Evolutionary conservation across 2,797 vertebrate species (phyloP), one percentile per base, ranked within the genome.

Genomic region (Phalanger gymnotis): DNA sequence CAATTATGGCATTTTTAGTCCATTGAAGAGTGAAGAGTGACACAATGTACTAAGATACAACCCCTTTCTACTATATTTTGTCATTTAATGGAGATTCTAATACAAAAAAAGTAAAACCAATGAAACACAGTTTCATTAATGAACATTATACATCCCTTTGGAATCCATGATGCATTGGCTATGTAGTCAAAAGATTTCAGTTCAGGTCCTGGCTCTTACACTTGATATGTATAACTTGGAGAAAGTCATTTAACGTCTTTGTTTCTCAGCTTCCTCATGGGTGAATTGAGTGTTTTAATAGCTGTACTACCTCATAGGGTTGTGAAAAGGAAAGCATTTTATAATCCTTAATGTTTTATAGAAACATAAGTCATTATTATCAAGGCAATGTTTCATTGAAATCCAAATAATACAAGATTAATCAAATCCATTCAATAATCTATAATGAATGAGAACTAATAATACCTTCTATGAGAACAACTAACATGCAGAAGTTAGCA

Each of bases 21-120:
- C 28, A 90, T 30, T 5, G 0, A 97, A 98, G 96, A 96, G n/a
- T 5, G 0, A 97, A 98, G 96, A 96, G n/a, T 90, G 87, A 95
- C 31, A 55, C 0, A 91, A 4, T 58, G 5, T 54, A 95, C 4
- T 40, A 2, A 94, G 90, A 57, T 52, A 90, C 14, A 61, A 81
- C 25, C 95, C 56, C 51, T 90, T 94, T 12, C 34, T 30, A 34
- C 34, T 56, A 9, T 54, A 56, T 47, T 54, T 3, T 54, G 12
- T 87, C 11, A 56, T 92, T 92, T 34, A 66, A 4, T 54, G 40
- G 94, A 3, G 22, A 73, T 52, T 93, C 54, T 52, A 34, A 93
- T 6, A 30, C 0, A 47, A 3, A 22, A n/a, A n/a, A n/a, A 95
- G n/a, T 12, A 27, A 47, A 25, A 40, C 5, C 61, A 47, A 87